These are phyloP conservation scores for Paramacrobiotus metropolitanus DNA, from an alignment of 1,140 invertebrate species.

Conservation along the genomic window DNA sequence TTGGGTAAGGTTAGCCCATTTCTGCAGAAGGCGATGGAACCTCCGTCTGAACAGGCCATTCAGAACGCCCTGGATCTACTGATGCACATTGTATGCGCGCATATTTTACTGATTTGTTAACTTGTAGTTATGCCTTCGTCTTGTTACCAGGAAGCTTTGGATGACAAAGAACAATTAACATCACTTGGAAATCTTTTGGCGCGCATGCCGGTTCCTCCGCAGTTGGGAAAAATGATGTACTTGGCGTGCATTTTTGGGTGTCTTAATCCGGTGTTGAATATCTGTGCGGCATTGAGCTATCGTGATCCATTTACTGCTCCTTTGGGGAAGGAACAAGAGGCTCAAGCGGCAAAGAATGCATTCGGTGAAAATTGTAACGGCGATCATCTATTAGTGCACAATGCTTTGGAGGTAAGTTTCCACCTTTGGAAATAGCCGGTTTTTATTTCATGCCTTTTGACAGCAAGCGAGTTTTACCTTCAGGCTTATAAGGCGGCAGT, in stretches of 20 bases:
- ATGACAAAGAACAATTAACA: slow-evolving; percentile 46
- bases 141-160: slow-evolving; percentile 44
- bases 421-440: no score
- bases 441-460: no score
- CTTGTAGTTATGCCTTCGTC: no score
- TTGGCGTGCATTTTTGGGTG: slow-evolving; percentile 65
- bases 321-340: slow-evolving; percentile 41
- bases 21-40: slow-evolving; percentile 70
- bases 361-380: slow-evolving; percentile 38
- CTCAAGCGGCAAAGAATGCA: slow-evolving; percentile 34
- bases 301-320: slow-evolving; percentile 64
- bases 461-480: no score
- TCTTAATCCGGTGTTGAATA: slow-evolving; percentile 54
- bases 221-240: slow-evolving; percentile 66
- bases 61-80: slow-evolving; percentile 58
- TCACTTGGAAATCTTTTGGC: slow-evolving; percentile 71
- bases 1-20: slow-evolving; percentile 73
- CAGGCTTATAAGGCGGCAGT: no score
- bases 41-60: slow-evolving; percentile 74
- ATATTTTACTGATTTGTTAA: no score
- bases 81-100: slow-evolving; percentile 18
- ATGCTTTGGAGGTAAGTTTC: no score
- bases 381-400: no score
- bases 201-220: slow-evolving; percentile 59
- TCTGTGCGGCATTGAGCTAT: slow-evolving; percentile 58